These are phyloP conservation scores for Chaunax sp. DNA, from an alignment of 2,797 vertebrate genomes.

Conservation along the genomic window DNA sequence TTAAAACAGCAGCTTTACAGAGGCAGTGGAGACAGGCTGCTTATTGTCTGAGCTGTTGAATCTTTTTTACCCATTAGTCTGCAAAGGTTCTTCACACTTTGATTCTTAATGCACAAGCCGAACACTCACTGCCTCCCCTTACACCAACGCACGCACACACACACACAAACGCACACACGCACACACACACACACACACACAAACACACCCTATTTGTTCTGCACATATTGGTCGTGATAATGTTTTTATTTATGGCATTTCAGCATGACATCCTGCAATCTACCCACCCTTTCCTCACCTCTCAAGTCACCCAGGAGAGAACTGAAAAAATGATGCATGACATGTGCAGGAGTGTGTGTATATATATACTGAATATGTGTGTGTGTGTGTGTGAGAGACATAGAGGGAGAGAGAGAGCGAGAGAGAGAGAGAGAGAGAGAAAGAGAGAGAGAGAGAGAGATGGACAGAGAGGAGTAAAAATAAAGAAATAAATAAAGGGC, in stretches of 20 bases:
- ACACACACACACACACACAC: constrained; percentile 35
- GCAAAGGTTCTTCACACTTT: constrained; percentile 65
- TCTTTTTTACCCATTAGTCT: constrained; percentile 61
- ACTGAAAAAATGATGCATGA: constrained; percentile 53
- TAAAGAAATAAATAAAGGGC: constrained; percentile 84
- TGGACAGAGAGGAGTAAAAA: constrained; percentile 60
- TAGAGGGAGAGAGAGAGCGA: constrained; percentile 54
- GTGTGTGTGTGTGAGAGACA: constrained; percentile 1
- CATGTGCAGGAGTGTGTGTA: neutral
- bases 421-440: constrained; percentile 51
- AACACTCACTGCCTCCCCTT: constrained; percentile 37
- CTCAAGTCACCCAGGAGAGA: constrained; percentile 65
- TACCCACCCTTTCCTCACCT: constrained; percentile 57
- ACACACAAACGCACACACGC: no score
- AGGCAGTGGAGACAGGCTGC: constrained; percentile 30
- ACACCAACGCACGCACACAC: no score
- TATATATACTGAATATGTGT: constrained; percentile 2
- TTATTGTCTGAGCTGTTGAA: constrained; percentile 59
- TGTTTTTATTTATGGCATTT: constrained; percentile 84
- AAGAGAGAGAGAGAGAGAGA: constrained; percentile 50
- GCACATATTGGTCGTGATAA: constrained; percentile 77
- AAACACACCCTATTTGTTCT: constrained; percentile 73
- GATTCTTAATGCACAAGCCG: constrained; percentile 56
- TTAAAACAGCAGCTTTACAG: constrained; percentile 42
- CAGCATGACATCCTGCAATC: constrained; percentile 72